Conservation (phyloP, 2,888 invertebrate species). For the Pseudococcus viburni region DNA sequence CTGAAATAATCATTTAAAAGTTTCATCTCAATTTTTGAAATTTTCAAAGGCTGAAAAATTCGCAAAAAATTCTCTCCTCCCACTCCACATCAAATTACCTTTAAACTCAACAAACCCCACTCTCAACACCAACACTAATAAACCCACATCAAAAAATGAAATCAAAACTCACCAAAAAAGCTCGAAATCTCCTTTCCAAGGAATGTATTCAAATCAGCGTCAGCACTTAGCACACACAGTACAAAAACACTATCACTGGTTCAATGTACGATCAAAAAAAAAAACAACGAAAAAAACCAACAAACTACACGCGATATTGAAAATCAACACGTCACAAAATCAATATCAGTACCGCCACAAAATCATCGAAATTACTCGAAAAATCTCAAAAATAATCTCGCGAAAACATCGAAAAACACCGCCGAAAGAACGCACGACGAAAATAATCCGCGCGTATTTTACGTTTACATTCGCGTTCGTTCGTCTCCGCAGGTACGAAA, state of each 20-base stretch:
- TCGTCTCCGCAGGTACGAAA: not conserved
- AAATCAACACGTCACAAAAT: not conserved
- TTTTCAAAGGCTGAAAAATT: no score
- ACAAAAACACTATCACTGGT: constrained; percentile 22
- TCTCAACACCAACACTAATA: no score
- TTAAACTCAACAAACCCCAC: not conserved
- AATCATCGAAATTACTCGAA: not conserved
- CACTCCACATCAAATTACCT: not conserved
- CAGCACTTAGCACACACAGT: not conserved
- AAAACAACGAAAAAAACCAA: not conserved
- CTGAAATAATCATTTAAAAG: not conserved
- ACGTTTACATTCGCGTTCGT: constrained; percentile 13
- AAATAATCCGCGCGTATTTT: not conserved
- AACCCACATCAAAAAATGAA: not conserved
- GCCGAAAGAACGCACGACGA: not conserved
- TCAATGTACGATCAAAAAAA: not conserved
- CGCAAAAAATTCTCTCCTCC: not conserved
- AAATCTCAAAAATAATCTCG: constrained; percentile 1
- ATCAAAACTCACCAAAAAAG: not conserved
- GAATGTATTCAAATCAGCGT: not conserved
- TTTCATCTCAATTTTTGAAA: not conserved
- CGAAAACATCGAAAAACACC: constrained; percentile 24
- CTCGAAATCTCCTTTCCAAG: not conserved
- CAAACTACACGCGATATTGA: not conserved
- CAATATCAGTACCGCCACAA: not conserved